These are phyloP conservation scores for Luperina testacea DNA, from an alignment of 2,888 invertebrate genomes.

Conservation along the genomic window DNA sequence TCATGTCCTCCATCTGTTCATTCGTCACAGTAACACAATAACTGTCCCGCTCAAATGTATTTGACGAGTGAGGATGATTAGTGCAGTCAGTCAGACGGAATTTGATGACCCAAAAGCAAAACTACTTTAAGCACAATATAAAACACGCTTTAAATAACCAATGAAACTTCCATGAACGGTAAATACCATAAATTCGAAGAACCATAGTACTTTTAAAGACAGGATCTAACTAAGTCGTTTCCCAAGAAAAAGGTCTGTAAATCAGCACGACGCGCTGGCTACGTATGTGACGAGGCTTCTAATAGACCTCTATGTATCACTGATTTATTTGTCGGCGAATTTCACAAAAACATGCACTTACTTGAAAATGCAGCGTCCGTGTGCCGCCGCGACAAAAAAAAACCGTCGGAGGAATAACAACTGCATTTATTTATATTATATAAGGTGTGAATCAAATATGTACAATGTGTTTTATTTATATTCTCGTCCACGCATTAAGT, in stretches of 20 bases:
- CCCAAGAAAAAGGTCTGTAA: conserved; percentile 56
- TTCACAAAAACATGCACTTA: conserved; percentile 64
- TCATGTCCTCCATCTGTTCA: not conserved
- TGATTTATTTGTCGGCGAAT: conserved; percentile 67
- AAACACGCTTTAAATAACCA: conserved; percentile 11
- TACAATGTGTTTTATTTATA: conserved; percentile 76
- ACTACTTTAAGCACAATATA: not conserved
- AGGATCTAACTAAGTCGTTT: conserved; percentile 52
- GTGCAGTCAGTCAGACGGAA: conserved; percentile 5
- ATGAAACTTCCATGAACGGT: conserved; percentile 32
- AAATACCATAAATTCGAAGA: conserved; percentile 40
- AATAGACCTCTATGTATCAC: conserved; percentile 55
- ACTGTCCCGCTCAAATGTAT: not conserved
- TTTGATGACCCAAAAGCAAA: not conserved
- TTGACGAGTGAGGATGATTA: conserved; percentile 5
- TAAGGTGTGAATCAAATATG: conserved; percentile 66
- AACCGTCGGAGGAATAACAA: conserved; percentile 66
- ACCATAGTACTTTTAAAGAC: conserved; percentile 38
- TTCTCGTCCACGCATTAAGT: conserved; percentile 68
- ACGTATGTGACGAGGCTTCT: conserved; percentile 63
- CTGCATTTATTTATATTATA: conserved; percentile 65
- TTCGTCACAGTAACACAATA: conserved; percentile 12
- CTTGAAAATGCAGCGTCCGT: conserved; percentile 67
- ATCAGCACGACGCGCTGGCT: conserved; percentile 55
- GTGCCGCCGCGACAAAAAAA: conserved; percentile 62